A percentile compares a stretch with the other conserved stretches of the same genome.
These are phyloP conservation scores for Phyllotis vaccarum DNA, from an alignment of 2,797 vertebrate genomes.

Conservation along the genomic window DNA sequence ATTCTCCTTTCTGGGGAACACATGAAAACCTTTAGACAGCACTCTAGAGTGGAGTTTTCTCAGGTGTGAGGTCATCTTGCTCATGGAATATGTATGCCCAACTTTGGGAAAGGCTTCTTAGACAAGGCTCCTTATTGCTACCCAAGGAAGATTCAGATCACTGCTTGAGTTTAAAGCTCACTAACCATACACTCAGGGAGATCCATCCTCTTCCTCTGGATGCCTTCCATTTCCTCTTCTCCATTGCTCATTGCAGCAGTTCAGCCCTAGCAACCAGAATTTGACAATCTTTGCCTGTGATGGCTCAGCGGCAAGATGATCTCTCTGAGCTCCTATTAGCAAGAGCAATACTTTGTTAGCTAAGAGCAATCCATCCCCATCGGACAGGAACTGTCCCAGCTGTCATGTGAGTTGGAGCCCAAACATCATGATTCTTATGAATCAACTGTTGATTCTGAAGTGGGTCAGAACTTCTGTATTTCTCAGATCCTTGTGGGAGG, in stretches of 20 bases:
- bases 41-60: not conserved
- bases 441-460: not conserved
- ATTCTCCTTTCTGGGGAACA: not conserved
- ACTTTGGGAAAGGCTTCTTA: not conserved
- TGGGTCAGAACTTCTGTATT: not conserved
- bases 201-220: not conserved
- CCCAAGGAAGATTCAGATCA: not conserved
- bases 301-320: not conserved
- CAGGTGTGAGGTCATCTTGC: not conserved
- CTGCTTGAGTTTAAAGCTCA: not conserved
- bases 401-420: not conserved
- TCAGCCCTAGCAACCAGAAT: too few relatives aligned
- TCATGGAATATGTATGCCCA: accelerated
- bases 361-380: not conserved
- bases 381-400: not conserved
- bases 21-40: not conserved
- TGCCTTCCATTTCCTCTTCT: not conserved
- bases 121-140: not conserved
- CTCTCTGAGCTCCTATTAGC: not conserved
- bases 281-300: not conserved
- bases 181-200: not conserved
- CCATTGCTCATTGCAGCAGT: not conserved
- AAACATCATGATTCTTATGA: not conserved
- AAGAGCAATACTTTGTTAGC: not conserved
- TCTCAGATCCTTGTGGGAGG: not conserved